Evolutionary conservation across 2,888 invertebrate genomes (phyloP).

Genomic region (Acrobasis repandana): DNA sequence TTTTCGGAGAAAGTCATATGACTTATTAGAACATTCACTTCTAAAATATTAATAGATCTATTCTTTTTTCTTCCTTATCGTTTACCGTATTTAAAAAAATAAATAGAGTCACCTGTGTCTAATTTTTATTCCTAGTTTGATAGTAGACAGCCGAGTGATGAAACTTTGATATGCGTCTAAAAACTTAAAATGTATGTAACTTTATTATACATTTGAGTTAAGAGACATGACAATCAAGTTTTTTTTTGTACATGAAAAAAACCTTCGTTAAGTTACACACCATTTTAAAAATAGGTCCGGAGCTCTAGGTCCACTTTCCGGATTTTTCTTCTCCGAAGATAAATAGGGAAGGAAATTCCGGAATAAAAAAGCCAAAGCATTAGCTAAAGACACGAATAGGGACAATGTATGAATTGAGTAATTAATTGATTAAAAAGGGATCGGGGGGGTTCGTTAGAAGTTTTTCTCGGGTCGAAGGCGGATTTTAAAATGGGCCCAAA

Average conservation of each 20-base stretch:
- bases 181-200: too few relatives aligned
- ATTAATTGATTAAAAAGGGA: slow-evolving; percentile 79
- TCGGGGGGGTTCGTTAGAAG: slow-evolving; percentile 70
- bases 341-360: too few relatives aligned
- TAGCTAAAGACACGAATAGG: slow-evolving; percentile 39
- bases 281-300: too few relatives aligned
- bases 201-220: too few relatives aligned
- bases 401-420: slow-evolving; percentile 68
- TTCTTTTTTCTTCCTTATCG: not conserved
- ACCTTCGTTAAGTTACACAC: too few relatives aligned
- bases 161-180: too few relatives aligned
- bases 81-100: too few relatives aligned
- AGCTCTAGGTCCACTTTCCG: not conserved
- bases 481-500: slow-evolving; percentile 50
- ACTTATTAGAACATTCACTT: not conserved
- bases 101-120: too few relatives aligned
- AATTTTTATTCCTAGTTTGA: too few relatives aligned
- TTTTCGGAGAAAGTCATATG: not conserved
- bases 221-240: too few relatives aligned
- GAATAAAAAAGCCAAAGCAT: not conserved
- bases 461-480: slow-evolving; percentile 57
- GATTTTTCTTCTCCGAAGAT: not conserved
- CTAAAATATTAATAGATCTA: not conserved
- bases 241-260: too few relatives aligned
- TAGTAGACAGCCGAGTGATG: too few relatives aligned